Conservation (phyloP, 1,140 invertebrate genomes). For the Ceratitis capitata region DNA sequence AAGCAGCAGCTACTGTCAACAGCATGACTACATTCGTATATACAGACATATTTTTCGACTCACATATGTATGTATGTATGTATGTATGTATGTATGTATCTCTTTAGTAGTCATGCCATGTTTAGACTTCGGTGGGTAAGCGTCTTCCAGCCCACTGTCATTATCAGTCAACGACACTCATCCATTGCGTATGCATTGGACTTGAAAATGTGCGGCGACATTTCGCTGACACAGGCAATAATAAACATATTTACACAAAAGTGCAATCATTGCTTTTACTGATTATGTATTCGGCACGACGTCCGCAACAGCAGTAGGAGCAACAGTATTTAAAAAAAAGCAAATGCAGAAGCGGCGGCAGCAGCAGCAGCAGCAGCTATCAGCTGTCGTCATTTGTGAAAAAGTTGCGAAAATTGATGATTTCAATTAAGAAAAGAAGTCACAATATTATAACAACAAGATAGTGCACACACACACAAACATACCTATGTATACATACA, state of each 20-base stretch:
- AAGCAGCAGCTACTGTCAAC: not conserved
- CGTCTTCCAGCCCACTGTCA: not conserved
- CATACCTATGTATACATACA: no score
- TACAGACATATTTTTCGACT: not conserved
- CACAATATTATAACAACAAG: slow-evolving; percentile 20
- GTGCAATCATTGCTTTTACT: not conserved
- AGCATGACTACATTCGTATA: not conserved
- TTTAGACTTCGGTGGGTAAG: not conserved
- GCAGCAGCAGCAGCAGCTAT: no score
- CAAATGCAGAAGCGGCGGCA: no score
- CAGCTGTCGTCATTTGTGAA: slow-evolving; percentile 30
- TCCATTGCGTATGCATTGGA: slow-evolving; percentile 15
- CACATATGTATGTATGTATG: not conserved
- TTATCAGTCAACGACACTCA: slow-evolving; percentile 36
- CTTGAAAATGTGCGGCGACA: slow-evolving; percentile 27
- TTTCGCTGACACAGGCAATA: not conserved
- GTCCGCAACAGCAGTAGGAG: no score
- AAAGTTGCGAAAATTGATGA: slow-evolving; percentile 55
- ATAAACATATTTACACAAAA: not conserved
- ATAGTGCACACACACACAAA: no score
- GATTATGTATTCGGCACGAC: not conserved
- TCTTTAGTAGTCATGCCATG: not conserved
- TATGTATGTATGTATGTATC: not conserved
- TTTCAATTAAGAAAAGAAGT: slow-evolving; percentile 53
- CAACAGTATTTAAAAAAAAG: no score